Base-by-base conservation (phyloP, 2,113 vertebrate species). In the Piprites chloris region DNA sequence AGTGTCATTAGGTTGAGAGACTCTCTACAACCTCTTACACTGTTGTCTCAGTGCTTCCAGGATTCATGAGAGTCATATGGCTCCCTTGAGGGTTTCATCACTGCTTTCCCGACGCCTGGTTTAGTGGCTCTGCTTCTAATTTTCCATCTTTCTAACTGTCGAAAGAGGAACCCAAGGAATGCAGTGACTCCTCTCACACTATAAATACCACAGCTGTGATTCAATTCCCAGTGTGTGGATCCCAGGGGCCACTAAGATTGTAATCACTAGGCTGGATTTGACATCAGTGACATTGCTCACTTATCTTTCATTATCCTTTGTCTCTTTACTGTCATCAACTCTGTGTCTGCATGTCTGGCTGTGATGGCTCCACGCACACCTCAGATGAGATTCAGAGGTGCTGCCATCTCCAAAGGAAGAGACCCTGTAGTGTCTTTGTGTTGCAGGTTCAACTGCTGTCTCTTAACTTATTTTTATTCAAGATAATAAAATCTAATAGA, bases 281-380 rank as follows among this genome's bases (percentile, higher is more conserved):
- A n/a, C n/a, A n/a, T n/a, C n/a, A 44, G 33, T 73, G 58, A 68
- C 0, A 0, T 32, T n/a, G 16, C 53, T 83, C 15, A 7, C 21
- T 46, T 81, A 56, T 23, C 6, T 46, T n/a, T 72, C 42, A 44
- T 63, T 37, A 89, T 32, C 5, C 14, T 75, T 58, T 41, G 5
- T 59, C 16, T 67, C 47, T 78, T 37, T 68, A 9, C 30, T 89
- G 8, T 41, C 4, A 1, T 37, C 26, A 80, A 6, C 33, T 49
- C 39, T 55, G 8, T 46, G 35, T 39, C 84, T 49, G 28, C 1
- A 1, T 44, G 47, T 32, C 42, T 91, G 52, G 17, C 67, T 59
- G 37, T 0, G 5, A 79, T 32, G 42, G 15, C 39, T 76, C 27
- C 0, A 1, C 32, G 46, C 0, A 0, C 26, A 24, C 7, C 27